These are phyloP conservation scores for Anoplopoma fimbria DNA, from an alignment of 2,113 vertebrate genomes.

Conservation along the genomic window DNA sequence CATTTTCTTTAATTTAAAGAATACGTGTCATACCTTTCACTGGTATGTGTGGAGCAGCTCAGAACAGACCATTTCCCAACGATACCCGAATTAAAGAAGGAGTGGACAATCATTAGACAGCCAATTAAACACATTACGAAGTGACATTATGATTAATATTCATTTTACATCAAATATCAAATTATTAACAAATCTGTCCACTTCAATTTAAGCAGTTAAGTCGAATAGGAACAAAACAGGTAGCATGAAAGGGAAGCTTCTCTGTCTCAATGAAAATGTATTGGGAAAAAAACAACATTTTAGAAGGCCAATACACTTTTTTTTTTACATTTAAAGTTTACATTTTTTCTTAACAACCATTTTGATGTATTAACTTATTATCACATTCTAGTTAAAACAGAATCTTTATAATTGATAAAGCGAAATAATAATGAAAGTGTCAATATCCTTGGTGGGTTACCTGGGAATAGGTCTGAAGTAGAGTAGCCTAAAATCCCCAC, in stretches of 20 bases:
- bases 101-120: constrained; percentile 43
- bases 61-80: constrained; percentile 62
- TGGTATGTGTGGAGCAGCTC: constrained; percentile 49
- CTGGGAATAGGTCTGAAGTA: background rate
- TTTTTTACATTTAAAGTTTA: background rate
- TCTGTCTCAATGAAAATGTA: background rate
- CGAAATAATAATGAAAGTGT: background rate
- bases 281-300: background rate
- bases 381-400: background rate
- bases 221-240: background rate
- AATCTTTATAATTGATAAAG: background rate
- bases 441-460: background rate
- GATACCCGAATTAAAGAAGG: constrained; percentile 35
- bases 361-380: background rate
- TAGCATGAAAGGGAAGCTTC: background rate
- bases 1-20: background rate
- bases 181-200: constrained; percentile 9
- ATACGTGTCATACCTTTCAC: constrained; percentile 19
- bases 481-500: background rate
- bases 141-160: constrained; percentile 18
- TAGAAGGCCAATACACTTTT: background rate
- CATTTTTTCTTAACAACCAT: background rate
- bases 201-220: background rate
- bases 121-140: constrained; percentile 39
- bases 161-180: background rate